Evolutionary conservation across 2,888 invertebrate species (phyloP), one percentile per base, ranked within the genome.

Genomic region (Dysmachus trigonus): DNA sequence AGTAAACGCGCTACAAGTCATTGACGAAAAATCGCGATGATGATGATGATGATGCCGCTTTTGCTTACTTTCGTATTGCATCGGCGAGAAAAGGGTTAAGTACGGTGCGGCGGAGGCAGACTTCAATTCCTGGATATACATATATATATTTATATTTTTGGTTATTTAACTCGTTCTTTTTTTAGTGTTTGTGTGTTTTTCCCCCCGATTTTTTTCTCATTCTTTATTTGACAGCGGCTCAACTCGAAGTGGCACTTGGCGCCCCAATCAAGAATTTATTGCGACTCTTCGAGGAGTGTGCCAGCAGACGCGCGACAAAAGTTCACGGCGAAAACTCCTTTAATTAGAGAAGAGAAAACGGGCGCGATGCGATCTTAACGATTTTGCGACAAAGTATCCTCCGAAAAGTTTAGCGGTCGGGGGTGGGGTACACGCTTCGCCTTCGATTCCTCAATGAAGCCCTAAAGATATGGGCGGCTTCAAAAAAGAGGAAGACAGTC

Each of bases 241-340:
- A 85, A 51, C 74, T 51, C 74, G 27, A 85, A 85, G 85, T 85
- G 85, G 38, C 51, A 85, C 85, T 85, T 85, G 85, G 47, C 74
- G 85, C 85, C 85, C 85, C 74, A 85, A 85, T 85, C 85, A 85
- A 85, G 85, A 85, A 85, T 74, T 85, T 85, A 85, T 85, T 85
- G 85, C 74, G 85, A 85, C 85, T 85, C 72, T 84, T 85, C 74
- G 72, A 85, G 85, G 47, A 85, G 85, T 85, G 74, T 85, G 85
- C 85, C 85, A 85, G 74, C 74, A 73, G 74, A 73, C 33, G 38
- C 22, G 73, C 72, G 73, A 27, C 41, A 73, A 84, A 83, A 38
- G 30, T 51, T 47, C 33, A 81, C 31, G 22, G 53, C 53, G 31
- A 30, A 84, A 73, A 85, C 85, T 85, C 74, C 74, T 85, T 74